phyloP scores from a whole-genome alignment of 2,113 vertebrate species.

The Cyanoramphus novaezelandiae region DNA sequence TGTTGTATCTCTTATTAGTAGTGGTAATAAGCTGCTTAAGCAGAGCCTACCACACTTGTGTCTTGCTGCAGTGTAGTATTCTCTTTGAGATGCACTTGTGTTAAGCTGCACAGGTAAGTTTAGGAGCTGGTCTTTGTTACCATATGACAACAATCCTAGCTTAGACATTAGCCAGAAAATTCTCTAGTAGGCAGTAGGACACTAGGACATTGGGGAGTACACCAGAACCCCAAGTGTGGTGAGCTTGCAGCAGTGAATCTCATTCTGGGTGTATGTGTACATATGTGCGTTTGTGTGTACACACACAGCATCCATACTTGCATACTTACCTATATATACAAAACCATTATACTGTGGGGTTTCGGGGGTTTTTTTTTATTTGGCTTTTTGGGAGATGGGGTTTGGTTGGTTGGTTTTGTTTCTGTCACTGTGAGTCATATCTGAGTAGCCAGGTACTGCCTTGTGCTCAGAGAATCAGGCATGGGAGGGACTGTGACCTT shows the following conservation, averaged over 20 bases:
- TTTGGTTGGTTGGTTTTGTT: not conserved
- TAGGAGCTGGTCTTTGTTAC: not conserved
- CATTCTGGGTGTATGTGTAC: not conserved
- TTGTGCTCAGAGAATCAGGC: not conserved
- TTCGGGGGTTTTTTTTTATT: not conserved
- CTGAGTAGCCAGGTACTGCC: not conserved
- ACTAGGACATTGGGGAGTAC: not conserved
- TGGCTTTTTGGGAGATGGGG: not conserved
- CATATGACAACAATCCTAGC: not conserved
- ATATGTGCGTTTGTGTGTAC: not conserved
- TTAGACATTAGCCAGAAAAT: not conserved
- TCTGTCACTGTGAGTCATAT: not conserved
- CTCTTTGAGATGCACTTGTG: not conserved
- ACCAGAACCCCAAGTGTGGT: not conserved
- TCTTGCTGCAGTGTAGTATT: not conserved
- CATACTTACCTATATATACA: not conserved
- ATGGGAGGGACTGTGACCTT: not conserved
- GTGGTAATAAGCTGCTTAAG: not conserved
- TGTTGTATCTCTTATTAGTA: not conserved
- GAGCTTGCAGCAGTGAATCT: not conserved
- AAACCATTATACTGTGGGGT: not conserved
- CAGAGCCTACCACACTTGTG: not conserved
- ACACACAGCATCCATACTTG: accelerated
- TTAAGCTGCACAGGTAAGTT: not conserved
- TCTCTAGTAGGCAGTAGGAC: not conserved